phyloP scores from a whole-genome alignment of 2,888 invertebrate genomes.

The Adelphocoris suturalis region DNA sequence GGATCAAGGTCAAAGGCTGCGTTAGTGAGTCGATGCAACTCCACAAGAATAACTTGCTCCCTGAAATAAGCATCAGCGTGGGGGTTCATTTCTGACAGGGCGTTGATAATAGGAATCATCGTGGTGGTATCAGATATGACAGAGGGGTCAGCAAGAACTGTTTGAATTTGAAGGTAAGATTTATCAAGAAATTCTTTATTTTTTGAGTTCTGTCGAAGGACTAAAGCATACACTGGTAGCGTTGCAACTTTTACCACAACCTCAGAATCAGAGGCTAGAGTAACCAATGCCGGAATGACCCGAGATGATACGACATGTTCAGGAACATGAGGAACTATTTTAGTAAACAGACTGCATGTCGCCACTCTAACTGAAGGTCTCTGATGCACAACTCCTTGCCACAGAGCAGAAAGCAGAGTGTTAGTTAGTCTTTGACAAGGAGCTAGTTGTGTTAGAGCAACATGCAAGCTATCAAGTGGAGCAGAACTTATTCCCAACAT shows the following conservation, averaged over 20 bases:
- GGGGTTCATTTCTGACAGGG: conserved; percentile 83
- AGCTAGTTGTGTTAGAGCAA: conserved; percentile 78
- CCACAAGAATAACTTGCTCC: conserved; percentile 82
- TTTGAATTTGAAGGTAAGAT: conserved; percentile 81
- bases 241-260: conserved; percentile 84
- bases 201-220: conserved; percentile 80
- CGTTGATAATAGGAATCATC: conserved; percentile 82
- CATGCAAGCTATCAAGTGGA: conserved; percentile 79
- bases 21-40: conserved; percentile 81
- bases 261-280: conserved; percentile 85
- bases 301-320: conserved; percentile 82
- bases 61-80: conserved; percentile 81
- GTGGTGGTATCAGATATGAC: conserved; percentile 79
- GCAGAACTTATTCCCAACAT: conserved; percentile 81
- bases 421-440: conserved; percentile 79
- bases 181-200: conserved; percentile 80
- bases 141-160: conserved; percentile 78
- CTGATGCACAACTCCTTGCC: conserved; percentile 85
- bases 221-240: conserved; percentile 83
- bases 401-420: conserved; percentile 83
- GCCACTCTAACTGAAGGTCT: conserved; percentile 82
- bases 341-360: conserved; percentile 83
- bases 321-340: conserved; percentile 81
- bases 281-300: conserved; percentile 85
- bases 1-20: conserved; percentile 80